Evolutionary conservation across 1,140 invertebrate genomes (phyloP), one percentile per base, ranked within the genome.

Genomic region (Drosophila albomicans): DNA sequence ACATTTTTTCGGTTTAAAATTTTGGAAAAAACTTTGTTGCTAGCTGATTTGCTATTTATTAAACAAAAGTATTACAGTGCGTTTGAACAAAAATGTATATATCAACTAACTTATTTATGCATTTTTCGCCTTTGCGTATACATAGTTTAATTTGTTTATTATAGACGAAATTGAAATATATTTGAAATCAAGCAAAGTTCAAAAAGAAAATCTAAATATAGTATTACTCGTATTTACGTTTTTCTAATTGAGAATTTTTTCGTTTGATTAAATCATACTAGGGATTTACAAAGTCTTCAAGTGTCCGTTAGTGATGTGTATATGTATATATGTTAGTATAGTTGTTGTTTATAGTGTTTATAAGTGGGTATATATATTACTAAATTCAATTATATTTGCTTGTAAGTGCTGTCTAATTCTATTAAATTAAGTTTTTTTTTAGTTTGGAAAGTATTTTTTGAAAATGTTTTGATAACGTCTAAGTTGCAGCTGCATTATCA

Each of bases 41-140:
- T 86, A 86, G 71, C 79, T 77, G 57, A 61, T 64, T 76, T 63
- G 69, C 41, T 88, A 87, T 86, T 86, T 82, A 79, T 71, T 86
- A 45, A 82, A 87, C 69, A 62, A 66, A 86, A 82, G 58, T 67
- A 52, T 41, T 87, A 88, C 76, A 74, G 82, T 87, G 82, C 82
- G 76, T 70, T 70, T 70, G 62, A 77, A 75, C 58, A 67, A 80
- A 88, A 77, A 57, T 79, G 62, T 70, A 70, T 81, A 59, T 79
- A 66, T 71, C 46, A 86, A 88, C 72, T 87, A 87, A 87, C 41
- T 65, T 56, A 56, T 54, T 56, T 65, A 65, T 56, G 20, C 10
- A 8, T 11, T 85, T 62, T 69, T 56, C 35, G 35, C 57, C 59
- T 61, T 48, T 72, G 41, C 41, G n/a, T 43, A 13, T 84, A 63